Base-by-base conservation (phyloP, 2,113 vertebrate genomes). In the Pseudopodoces humilis region DNA sequence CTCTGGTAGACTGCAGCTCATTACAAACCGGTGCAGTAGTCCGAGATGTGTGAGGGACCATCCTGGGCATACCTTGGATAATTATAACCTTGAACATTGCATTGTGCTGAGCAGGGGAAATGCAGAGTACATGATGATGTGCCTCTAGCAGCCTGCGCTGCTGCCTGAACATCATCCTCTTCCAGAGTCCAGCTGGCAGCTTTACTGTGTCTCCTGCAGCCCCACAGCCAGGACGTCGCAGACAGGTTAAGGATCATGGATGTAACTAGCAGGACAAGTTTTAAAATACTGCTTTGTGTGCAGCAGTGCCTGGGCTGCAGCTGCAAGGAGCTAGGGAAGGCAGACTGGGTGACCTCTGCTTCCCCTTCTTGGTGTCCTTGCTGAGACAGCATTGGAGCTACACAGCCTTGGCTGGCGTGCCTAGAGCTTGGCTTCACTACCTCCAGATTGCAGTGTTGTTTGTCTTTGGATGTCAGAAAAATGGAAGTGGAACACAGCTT, bases 31-130 rank as follows among this genome's bases (percentile, higher is more conserved):
- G 44, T 85, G n/a, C 41, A 19, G 3, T 25, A 53, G 47, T 37
- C 68, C 5, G 10, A 27, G 46, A 35, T 68, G 24, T 33, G 17
- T 47, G 72, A 79, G 86, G 44, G 62, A 52, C 53, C 28, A 25
- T 78, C 80, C 30, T 88, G 72, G 83, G 76, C 52, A 81, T 80
- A 67, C 27, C 56, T 78, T 82, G 47, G 65, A 13, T 82, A 60
- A 37, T 52, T 1, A 64, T 28, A 88, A 75, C 60, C 44, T 86
- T 88, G 72, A 47, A 47, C 4, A 2, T 63, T 83, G 52, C 47
- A 21, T n/a, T 50, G 60, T 63, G 60, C 33, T 78, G 64, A 52
- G 56, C 52, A 30, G 60, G 53, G 30, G 35, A 55, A 75, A 21
- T 1, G 3, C 8, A 17, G 10, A 28, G 19, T 39, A 39, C 2